These are phyloP conservation scores for Stercorarius parasiticus DNA, from an alignment of 2,113 vertebrate species.

Conservation along the genomic window DNA sequence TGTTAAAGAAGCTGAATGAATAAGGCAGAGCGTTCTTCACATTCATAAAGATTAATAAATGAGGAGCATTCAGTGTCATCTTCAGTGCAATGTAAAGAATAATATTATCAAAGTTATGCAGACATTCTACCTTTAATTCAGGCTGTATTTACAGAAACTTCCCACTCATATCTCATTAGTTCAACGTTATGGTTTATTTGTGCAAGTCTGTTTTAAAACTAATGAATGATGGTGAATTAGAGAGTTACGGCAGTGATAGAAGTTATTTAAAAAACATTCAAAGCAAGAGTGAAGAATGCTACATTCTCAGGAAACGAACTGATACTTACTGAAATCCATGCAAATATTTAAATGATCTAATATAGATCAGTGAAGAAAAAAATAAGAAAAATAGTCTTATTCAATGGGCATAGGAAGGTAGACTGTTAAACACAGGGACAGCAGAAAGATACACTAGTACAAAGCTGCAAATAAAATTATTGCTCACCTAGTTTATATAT, in stretches of 20 bases:
- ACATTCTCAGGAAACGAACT: neutral
- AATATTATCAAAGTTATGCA: constrained; percentile 38
- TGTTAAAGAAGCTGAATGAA: neutral
- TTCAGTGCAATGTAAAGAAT: constrained; percentile 17
- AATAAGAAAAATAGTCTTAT: neutral
- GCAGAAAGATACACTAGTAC: neutral
- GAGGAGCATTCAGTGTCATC: constrained; percentile 15
- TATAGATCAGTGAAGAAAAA: neutral
- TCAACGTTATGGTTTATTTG: constrained; percentile 40
- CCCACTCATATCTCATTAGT: constrained; percentile 43
- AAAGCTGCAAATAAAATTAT: neutral
- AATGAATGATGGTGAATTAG: constrained; percentile 13
- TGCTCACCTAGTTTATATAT: neutral
- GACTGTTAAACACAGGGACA: neutral
- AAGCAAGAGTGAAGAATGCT: neutral
- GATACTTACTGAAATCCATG: neutral
- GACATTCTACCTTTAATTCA: constrained; percentile 38
- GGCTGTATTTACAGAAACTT: constrained; percentile 54
- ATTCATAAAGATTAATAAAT: constrained; percentile 28
- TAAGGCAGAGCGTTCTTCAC: neutral
- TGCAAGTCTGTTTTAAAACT: constrained; percentile 37
- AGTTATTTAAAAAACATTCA: constrained; percentile 38
- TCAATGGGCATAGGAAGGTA: neutral
- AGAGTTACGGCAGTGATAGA: neutral
- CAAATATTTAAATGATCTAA: neutral